Evolutionary conservation across 2,888 invertebrate genomes (phyloP).

Genomic region (Cantharis rufa): DNA sequence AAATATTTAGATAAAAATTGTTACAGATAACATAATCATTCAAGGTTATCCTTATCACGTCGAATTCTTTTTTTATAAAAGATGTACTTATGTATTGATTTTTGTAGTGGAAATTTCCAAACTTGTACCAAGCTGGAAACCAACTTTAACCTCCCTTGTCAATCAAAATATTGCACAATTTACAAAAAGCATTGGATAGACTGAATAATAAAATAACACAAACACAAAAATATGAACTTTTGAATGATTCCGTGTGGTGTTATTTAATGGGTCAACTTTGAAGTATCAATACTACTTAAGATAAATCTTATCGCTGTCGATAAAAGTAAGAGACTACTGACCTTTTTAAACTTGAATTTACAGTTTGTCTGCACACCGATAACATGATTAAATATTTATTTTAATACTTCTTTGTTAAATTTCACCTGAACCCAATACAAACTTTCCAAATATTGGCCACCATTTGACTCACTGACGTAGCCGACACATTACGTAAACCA

Average conservation of each 20-base stretch:
- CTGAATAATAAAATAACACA: neutral
- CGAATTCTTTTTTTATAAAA: neutral
- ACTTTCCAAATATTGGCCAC: conserved; percentile 21
- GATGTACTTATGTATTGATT: conserved; percentile 18
- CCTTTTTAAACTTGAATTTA: conserved; percentile 35
- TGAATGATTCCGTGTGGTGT: neutral
- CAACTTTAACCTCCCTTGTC: neutral
- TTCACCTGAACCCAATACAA: conserved; percentile 13
- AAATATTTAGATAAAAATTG: neutral
- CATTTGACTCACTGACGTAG: conserved; percentile 23
- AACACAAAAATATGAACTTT: neutral
- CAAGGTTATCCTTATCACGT: neutral
- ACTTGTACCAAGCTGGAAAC: neutral
- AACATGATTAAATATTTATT: conserved; percentile 25
- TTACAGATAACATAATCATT: neutral
- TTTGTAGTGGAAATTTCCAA: conserved; percentile 23
- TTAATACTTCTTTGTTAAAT: neutral
- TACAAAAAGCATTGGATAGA: neutral
- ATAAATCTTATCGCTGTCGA: conserved; percentile 19
- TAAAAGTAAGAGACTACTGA: conserved; percentile 26
- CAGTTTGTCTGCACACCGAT: conserved; percentile 32
- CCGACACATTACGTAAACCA: conserved; percentile 14
- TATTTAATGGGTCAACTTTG: neutral
- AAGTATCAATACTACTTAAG: conserved; percentile 4
- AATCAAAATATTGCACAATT: neutral